phyloP scores from a whole-genome alignment of 2,113 vertebrate genomes.

The Rafetus swinhoei region DNA sequence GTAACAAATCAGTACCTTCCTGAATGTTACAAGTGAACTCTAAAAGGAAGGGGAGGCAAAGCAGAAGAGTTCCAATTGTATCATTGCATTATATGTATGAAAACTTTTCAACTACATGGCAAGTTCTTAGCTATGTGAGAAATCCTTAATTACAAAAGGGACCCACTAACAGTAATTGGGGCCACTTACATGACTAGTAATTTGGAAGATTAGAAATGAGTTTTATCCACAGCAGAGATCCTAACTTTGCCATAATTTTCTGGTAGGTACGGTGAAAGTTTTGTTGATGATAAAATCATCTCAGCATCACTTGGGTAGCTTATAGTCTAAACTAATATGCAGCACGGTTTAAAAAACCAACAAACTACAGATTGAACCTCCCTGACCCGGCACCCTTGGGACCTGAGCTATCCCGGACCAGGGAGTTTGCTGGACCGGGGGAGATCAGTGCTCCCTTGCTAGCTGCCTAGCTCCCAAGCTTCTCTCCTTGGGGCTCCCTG shows the following conservation, averaged over 20 bases:
- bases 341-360: no score
- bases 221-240: neutral
- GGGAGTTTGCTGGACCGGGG: no score
- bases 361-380: no score
- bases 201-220: neutral
- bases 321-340: neutral
- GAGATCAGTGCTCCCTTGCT: no score
- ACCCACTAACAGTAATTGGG: neutral
- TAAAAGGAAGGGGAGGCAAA: neutral
- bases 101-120: neutral
- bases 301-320: neutral
- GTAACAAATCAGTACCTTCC: neutral
- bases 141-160: neutral
- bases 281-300: neutral
- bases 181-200: neutral
- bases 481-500: no score
- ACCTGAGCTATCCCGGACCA: neutral
- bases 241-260: neutral
- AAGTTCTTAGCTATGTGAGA: neutral
- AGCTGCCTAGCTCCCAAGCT: no score
- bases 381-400: no score
- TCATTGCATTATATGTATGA: rapidly evolving
- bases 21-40: neutral
- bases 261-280: neutral
- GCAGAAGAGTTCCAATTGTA: neutral